Evolutionary conservation across 2,888 invertebrate species (phyloP), one percentile per base, ranked within the genome.

Genomic region (Branchipolynoe longqiensis): DNA sequence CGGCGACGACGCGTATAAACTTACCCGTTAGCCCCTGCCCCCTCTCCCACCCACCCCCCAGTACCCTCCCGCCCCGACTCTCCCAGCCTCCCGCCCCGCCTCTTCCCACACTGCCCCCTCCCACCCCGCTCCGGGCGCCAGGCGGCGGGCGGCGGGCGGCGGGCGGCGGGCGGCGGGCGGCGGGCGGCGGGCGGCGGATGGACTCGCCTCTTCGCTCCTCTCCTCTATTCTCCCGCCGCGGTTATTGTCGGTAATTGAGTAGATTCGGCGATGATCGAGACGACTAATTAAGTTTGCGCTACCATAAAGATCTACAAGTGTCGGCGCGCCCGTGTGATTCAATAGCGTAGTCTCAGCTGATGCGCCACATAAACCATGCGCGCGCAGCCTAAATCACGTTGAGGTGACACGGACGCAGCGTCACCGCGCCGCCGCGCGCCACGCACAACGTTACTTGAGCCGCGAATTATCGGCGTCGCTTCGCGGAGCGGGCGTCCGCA

Each of bases 341-440:
- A 38, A 69, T 69, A 69, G 69, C 69, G 69, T 18, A 69, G 33
- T n/a, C n/a, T n/a, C 25, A n/a, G n/a, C n/a, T 12, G 69, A 69
- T 69, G 69, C 18, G 69, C 38, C 38, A 69, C 69, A 69, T 69
- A 69, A 69, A 69, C 36, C 33, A 69, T 69, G 12, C 22, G 1
- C 18, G 18, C 4, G 4, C 18, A 4, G 36, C 18, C 36, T 69
- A 69, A 22, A 69, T 69, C 69, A 69, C 38, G 69, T 25, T n/a
- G 25, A 36, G 38, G 38, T 69, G 69, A 69, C 69, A 69, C 22
- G n/a, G 36, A 36, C 38, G n/a, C 38, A 14, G 8, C 33, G n/a
- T 69, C 33, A 8, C 69, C 12, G 33, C 36, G 14, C 69, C 33
- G 33, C 14, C 14, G 8, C n/a, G 18, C 69, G 18, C n/a, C 22